Percentiles rank a stretch among this genome's conserved stretches.
phyloP scores from a whole-genome alignment of 2,113 vertebrate species.

The Malurus cyaneus region DNA sequence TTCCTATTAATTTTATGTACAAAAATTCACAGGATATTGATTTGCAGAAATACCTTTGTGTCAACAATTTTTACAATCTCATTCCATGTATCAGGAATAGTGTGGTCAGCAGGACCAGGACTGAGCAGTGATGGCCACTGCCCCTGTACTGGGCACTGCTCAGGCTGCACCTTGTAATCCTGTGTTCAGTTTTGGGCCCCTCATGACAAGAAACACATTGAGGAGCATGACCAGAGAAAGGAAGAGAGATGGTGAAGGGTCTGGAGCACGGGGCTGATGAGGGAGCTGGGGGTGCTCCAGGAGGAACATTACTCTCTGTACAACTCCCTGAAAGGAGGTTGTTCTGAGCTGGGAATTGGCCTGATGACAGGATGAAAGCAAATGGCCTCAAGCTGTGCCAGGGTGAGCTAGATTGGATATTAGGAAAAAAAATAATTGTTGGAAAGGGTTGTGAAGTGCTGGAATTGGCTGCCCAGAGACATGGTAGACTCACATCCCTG shows the following conservation, averaged over 20 bases:
- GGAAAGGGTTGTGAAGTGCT: not conserved
- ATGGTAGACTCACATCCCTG: not conserved
- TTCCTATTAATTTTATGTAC: not conserved
- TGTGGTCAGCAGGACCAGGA: not conserved
- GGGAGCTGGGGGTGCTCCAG: not conserved
- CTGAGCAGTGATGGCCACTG: not conserved
- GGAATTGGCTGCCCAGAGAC: not conserved
- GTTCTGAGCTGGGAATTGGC: not conserved
- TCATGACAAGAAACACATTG: not conserved
- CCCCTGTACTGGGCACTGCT: rapidly evolving
- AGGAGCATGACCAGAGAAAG: not conserved
- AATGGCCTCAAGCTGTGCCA: not conserved
- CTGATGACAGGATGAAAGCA: not conserved
- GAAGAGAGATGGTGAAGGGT: not conserved
- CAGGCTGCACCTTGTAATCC: not conserved
- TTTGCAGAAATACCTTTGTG: not conserved
- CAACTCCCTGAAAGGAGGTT: not conserved
- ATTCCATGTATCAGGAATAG: not conserved
- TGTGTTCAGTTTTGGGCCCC: not conserved
- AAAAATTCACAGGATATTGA: not conserved
- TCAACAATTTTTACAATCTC: not conserved
- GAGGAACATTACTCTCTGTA: not conserved
- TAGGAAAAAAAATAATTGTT: not conserved
- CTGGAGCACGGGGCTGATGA: not conserved
- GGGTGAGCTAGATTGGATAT: not conserved